Evolutionary conservation across 2,888 invertebrate genomes (phyloP).

Genomic region (Eurytoma adleriae): DNA sequence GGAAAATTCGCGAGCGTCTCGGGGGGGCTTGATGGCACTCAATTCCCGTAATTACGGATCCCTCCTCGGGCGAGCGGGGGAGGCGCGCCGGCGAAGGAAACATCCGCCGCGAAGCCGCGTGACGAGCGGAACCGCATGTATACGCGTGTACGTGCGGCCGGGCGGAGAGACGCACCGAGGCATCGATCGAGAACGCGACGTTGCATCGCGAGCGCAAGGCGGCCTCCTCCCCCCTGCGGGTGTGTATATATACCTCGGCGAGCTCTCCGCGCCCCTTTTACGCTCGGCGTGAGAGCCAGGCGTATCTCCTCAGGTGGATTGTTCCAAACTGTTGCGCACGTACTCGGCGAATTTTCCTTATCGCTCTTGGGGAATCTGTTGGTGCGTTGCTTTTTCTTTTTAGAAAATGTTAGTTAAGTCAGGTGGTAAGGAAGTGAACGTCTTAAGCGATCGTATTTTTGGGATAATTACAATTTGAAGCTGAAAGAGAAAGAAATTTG

Average conservation of each 20-base stretch:
- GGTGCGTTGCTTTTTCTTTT: no score
- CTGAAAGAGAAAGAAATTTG: no score
- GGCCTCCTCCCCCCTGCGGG: background rate
- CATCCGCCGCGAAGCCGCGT: conserved; percentile 39
- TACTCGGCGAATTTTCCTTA: no score
- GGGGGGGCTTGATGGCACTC: conserved; percentile 50
- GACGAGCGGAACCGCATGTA: conserved; percentile 38
- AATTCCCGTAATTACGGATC: conserved; percentile 55
- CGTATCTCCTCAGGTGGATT: background rate
- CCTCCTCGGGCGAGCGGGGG: conserved; percentile 1
- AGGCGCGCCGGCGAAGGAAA: conserved; percentile 24
- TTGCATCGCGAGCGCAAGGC: conserved; percentile 11
- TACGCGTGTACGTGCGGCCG: conserved; percentile 17
- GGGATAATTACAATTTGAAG: no score
- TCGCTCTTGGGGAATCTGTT: no score
- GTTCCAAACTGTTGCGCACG: no score
- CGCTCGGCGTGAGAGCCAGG: background rate
- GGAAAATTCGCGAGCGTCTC: conserved; percentile 46
- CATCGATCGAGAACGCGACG: conserved; percentile 44
- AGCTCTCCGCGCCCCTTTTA: conserved; percentile 7
- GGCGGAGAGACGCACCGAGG: background rate
- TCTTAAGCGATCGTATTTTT: no score
- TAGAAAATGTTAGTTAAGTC: no score
- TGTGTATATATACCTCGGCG: background rate
- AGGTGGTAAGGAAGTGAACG: no score